Percentiles rank a stretch among this genome's conserved stretches.
Conservation (phyloP, 2,888 invertebrate genomes). For the Drosophila pseudotalamancana region DNA sequence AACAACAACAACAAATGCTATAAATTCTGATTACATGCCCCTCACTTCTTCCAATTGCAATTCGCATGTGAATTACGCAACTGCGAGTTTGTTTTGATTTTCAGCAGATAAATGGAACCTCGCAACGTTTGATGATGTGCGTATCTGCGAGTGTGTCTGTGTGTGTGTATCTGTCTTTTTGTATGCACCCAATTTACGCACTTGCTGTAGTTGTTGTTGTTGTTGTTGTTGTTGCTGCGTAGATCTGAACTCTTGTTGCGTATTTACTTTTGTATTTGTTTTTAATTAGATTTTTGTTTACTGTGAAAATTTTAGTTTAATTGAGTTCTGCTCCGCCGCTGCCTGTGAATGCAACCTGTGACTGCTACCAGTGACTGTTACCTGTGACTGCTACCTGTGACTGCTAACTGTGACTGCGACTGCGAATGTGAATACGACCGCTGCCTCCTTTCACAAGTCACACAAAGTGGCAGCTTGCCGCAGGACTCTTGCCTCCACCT, state of each 20-base stretch:
- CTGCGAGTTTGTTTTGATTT: slow-evolving; percentile 60
- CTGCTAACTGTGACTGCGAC: slow-evolving; percentile 5
- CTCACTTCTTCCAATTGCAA: slow-evolving; percentile 15
- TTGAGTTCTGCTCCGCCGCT: slow-evolving; percentile 60
- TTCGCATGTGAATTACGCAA: slow-evolving; percentile 47
- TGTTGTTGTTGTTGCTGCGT: slow-evolving; percentile 28
- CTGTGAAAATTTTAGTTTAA: slow-evolving; percentile 75
- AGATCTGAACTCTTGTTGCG: slow-evolving; percentile 55
- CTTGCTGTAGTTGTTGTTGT: slow-evolving; percentile 28
- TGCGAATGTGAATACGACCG: slow-evolving; percentile 4
- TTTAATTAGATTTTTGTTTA: slow-evolving; percentile 80
- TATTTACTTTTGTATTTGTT: slow-evolving; percentile 78
- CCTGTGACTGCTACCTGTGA: slow-evolving; percentile 6
- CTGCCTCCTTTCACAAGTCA: slow-evolving; percentile 44
- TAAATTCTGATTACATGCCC: slow-evolving; percentile 32
- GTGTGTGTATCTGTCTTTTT: slow-evolving; percentile 4
- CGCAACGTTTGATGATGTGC: slow-evolving; percentile 10
- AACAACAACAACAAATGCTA: slow-evolving; percentile 10
- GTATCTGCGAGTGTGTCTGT: not conserved
- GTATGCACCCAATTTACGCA: slow-evolving; percentile 40
- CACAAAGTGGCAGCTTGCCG: slow-evolving; percentile 26
- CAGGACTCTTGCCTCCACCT: slow-evolving; percentile 6
- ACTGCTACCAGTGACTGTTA: too few species aligned
- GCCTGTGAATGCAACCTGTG: slow-evolving; percentile 3
- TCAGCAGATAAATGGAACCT: slow-evolving; percentile 55